Conservation (phyloP, 1,140 invertebrate genomes). For the Drosophila carrolli region DNA sequence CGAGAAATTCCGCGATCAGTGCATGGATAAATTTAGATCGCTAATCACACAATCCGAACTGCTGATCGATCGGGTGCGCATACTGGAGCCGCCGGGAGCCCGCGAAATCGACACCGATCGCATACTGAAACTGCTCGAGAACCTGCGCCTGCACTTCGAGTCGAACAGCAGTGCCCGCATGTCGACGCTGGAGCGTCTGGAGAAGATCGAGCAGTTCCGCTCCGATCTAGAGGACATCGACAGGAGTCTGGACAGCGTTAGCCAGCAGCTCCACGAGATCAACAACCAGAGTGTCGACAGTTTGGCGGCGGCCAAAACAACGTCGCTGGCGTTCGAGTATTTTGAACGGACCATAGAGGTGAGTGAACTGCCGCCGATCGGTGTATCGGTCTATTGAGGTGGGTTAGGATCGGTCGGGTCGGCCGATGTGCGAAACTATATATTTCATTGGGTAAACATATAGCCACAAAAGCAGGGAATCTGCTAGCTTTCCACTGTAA, state of each 20-base stretch:
- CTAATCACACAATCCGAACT: slow-evolving; percentile 84
- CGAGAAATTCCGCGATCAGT: slow-evolving; percentile 82
- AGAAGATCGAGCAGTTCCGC: slow-evolving; percentile 89
- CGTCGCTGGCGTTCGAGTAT: slow-evolving; percentile 89
- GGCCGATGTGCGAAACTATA: slow-evolving; percentile 1
- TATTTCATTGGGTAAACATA: slow-evolving; percentile 19
- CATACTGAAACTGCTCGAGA: slow-evolving; percentile 87
- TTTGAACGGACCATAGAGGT: slow-evolving; percentile 93
- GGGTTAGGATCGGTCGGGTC: slow-evolving; percentile 18
- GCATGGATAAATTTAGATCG: slow-evolving; percentile 84
- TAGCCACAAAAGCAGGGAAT: not conserved
- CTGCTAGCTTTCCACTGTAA: not conserved
- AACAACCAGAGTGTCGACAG: slow-evolving; percentile 90
- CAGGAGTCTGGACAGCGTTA: slow-evolving; percentile 88
- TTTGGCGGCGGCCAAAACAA: slow-evolving; percentile 88
- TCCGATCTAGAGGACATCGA: slow-evolving; percentile 89
- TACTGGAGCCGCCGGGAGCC: slow-evolving; percentile 89
- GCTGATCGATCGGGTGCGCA: slow-evolving; percentile 80
- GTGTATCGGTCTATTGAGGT: slow-evolving; percentile 20
- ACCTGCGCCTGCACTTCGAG: slow-evolving; percentile 84
- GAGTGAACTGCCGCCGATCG: slow-evolving; percentile 69
- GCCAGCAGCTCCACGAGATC: slow-evolving; percentile 87
- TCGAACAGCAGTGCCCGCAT: slow-evolving; percentile 86
- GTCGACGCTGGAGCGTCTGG: slow-evolving; percentile 87
- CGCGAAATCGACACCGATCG: slow-evolving; percentile 89